Conservation (phyloP, 2,113 vertebrate genomes). For the Oostethus manadensis region DNA sequence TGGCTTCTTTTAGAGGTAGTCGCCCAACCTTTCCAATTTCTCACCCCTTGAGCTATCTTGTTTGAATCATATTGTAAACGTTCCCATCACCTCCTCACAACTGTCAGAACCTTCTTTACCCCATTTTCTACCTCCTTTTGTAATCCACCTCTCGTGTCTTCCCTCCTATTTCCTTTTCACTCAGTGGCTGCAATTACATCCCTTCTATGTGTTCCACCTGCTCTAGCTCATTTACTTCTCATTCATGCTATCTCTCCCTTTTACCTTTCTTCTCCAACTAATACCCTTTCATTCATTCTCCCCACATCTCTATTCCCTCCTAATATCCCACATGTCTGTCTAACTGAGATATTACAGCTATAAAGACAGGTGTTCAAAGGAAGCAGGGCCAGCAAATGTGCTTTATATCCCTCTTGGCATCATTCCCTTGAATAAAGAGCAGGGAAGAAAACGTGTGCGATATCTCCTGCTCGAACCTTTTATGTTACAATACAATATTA, state of each 20-base stretch:
- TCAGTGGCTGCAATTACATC: slow-evolving; percentile 49
- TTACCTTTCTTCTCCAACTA: slow-evolving; percentile 43
- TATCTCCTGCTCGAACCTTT: slow-evolving; percentile 30
- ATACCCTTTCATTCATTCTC: slow-evolving; percentile 49
- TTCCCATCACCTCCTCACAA: slow-evolving; percentile 31
- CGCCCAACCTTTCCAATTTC: slow-evolving; percentile 8
- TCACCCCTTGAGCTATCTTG: slow-evolving; percentile 15
- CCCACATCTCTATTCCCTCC: slow-evolving; percentile 35
- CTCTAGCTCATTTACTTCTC: slow-evolving; percentile 53
- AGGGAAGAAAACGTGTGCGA: slow-evolving; percentile 27
- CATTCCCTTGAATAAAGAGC: slow-evolving; percentile 36
- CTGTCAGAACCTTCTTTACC: slow-evolving; percentile 40
- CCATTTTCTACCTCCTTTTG: slow-evolving; percentile 47
- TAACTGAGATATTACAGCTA: slow-evolving; percentile 57
- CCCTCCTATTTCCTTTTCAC: slow-evolving; percentile 19
- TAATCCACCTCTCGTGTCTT: slow-evolving; percentile 47
- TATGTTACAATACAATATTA: slow-evolving; percentile 6
- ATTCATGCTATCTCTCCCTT: slow-evolving; percentile 42
- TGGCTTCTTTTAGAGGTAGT: slow-evolving; percentile 9
- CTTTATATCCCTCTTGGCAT: slow-evolving; percentile 47
- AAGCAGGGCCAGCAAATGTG: slow-evolving; percentile 47
- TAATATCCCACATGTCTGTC: slow-evolving; percentile 48
- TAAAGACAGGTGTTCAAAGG: slow-evolving; percentile 64
- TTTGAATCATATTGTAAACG: slow-evolving; percentile 37
- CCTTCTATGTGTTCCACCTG: slow-evolving; percentile 30